Evolutionary conservation across 2,113 vertebrate genomes (phyloP), one percentile per base, ranked within the genome.

Genomic region (Glaucomys volans): DNA sequence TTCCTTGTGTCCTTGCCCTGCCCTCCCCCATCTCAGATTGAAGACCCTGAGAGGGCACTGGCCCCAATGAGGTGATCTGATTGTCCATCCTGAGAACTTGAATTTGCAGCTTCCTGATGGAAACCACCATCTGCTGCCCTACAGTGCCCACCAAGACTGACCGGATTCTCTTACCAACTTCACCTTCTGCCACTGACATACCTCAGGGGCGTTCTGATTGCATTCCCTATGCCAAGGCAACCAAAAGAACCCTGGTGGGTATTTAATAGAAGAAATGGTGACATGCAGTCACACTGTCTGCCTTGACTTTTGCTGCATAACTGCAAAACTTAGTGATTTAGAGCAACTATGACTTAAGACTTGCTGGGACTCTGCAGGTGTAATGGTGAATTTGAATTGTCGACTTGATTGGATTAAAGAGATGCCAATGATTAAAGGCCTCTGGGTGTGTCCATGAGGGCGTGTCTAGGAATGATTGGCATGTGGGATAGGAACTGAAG

Each of bases 271-370:
- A 32, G 37, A 74, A 75, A 80, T 42, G 17, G 30, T 8, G 2
- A 30, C 12, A 17, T 91, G 66, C 8, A 0, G 2, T 74, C 40
- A 4, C 3, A 0, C 26, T 8, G 37, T 50, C 42, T 10, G 8
- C 37, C 57, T 81, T 37, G 12, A 17, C 32, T 66, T 64, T 94
- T 59, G 30, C 40, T 59, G 24, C 30, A 5, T 62, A 71, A 71
- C 90, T 59, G 14, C 79, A 42, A 92, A 83, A n/a, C 35, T 59
- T 50, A 76, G 50, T 64, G 37, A 47, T 52, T 82, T 84, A 84
- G 86, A 86, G 80, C 69, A 79, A n/a, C 22, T 14, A n/a, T 40
- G 7, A 52, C 28, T 20, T 57, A 47, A 52, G 54, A 59, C 26
- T 80, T 89, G 67, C 54, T 18, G 18, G 1, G 3, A 57, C 22